Evolutionary conservation across 2,888 invertebrate species (phyloP), one percentile per base, ranked within the genome.

Genomic region (Tenthredo mesomela): DNA sequence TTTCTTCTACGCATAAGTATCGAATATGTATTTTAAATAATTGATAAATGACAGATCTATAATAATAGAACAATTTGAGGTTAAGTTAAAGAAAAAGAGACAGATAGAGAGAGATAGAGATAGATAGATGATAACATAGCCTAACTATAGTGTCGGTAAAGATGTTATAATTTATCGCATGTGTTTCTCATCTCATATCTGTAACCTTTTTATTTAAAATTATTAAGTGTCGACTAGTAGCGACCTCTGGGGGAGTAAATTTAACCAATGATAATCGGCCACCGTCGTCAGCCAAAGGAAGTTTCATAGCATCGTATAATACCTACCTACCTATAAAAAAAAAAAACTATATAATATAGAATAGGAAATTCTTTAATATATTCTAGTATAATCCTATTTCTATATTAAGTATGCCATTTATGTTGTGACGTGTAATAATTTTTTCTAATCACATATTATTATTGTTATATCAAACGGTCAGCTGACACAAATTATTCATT

Each of bases 351-450:
- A n/a, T n/a, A n/a, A n/a, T n/a, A n/a, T 61, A 70, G 33, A 70
- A 61, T 73, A 40, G n/a, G 47, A 25, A 75, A 75, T 82, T 43
- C 43, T 65, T 82, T 82, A 15, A 65, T 82, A 82, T 25, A 82
- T 43, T 82, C 67, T 29, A 29, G 1, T 67, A 43, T 37, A 67
- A 43, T 25, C 50, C 67, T 67, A 82, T 67, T 67, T 43, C 70
- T 47, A 43, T 80, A 67, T 54, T 87, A 65, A 67, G 71, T 87
- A 87, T 89, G 87, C 89, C 89, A 89, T 92, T 90, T 88, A 90
- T 91, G 90, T 92, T 92, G 91, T 92, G 92, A 92, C 91, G 92
- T 92, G 92, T 91, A 90, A 90, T 90, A 90, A n/a, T n/a, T 89
- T 90, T 91, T 91, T 91, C 89, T 89, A 87, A 85, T 86, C 86